These are phyloP conservation scores for Selene dorsalis DNA, from an alignment of 2,797 vertebrate genomes.

Conservation along the genomic window DNA sequence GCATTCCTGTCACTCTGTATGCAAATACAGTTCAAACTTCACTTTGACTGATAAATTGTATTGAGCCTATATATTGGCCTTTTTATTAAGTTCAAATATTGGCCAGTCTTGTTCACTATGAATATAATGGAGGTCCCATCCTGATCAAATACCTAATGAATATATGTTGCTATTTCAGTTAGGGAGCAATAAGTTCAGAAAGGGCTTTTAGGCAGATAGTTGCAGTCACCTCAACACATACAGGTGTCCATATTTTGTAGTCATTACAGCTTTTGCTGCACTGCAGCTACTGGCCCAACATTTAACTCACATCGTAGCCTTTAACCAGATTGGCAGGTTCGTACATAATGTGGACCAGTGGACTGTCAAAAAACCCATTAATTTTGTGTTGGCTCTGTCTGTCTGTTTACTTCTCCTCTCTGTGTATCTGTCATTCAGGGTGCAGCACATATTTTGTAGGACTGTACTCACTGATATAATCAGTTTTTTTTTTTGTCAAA, in stretches of 20 bases:
- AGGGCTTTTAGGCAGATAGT: constrained; percentile 9
- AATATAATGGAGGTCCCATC: neutral
- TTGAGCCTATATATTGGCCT: neutral
- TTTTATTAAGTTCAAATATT: constrained; percentile 26
- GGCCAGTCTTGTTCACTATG: neutral
- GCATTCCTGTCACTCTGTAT: constrained; percentile 43
- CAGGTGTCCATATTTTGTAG: neutral
- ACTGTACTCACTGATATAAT: too few species aligned
- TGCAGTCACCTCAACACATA: constrained; percentile 6
- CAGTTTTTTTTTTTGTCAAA: too few species aligned
- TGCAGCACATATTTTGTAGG: too few species aligned
- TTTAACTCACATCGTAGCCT: neutral
- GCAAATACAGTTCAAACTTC: constrained; percentile 32
- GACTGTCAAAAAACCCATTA: too few species aligned
- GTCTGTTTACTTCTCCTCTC: too few species aligned
- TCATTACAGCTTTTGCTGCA: neutral
- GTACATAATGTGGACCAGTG: too few species aligned
- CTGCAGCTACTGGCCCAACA: neutral
- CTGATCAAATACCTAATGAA: constrained; percentile 9
- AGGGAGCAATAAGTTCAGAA: neutral
- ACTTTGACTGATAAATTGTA: constrained; percentile 13
- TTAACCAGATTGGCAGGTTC: neutral
- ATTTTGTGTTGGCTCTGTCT: too few species aligned
- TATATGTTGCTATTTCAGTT: constrained; percentile 10
- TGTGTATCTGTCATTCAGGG: too few species aligned